phyloP scores from a whole-genome alignment of 2,113 vertebrate genomes.

The Taurulus bubalis region DNA sequence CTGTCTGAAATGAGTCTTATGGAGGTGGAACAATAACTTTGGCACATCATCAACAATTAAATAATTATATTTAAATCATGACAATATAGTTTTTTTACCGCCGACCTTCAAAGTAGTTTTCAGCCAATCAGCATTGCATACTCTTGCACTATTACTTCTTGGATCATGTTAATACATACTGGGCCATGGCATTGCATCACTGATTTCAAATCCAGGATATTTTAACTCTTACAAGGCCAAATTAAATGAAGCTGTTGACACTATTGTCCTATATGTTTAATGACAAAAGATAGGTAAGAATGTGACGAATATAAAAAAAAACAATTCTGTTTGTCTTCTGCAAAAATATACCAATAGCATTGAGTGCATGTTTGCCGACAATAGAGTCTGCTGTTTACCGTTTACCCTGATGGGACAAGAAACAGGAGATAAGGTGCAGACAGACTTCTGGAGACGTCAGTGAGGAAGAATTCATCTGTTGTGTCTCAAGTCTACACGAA shows the following conservation, averaged over 20 bases:
- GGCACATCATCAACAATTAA: constrained; percentile 49
- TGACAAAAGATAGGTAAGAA: not conserved
- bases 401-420: constrained; percentile 41
- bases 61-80: constrained; percentile 83
- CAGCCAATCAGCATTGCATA: constrained; percentile 81
- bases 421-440: constrained; percentile 49
- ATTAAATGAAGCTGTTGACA: not conserved
- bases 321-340: not conserved
- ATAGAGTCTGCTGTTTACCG: constrained; percentile 29
- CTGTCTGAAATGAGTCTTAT: not conserved
- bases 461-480: constrained; percentile 51
- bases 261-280: not conserved
- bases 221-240: constrained; percentile 80
- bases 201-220: constrained; percentile 75
- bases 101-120: constrained; percentile 20
- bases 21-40: constrained; percentile 14
- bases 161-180: constrained; percentile 82
- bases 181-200: constrained; percentile 82
- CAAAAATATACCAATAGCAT: not conserved
- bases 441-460: constrained; percentile 26
- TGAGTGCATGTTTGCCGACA: not conserved
- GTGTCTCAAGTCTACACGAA: constrained; percentile 32
- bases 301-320: not conserved
- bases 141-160: constrained; percentile 88
- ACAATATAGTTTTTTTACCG: constrained; percentile 46